Evolutionary conservation across 2,888 invertebrate species (phyloP).

Genomic region (Aethes cnicana): DNA sequence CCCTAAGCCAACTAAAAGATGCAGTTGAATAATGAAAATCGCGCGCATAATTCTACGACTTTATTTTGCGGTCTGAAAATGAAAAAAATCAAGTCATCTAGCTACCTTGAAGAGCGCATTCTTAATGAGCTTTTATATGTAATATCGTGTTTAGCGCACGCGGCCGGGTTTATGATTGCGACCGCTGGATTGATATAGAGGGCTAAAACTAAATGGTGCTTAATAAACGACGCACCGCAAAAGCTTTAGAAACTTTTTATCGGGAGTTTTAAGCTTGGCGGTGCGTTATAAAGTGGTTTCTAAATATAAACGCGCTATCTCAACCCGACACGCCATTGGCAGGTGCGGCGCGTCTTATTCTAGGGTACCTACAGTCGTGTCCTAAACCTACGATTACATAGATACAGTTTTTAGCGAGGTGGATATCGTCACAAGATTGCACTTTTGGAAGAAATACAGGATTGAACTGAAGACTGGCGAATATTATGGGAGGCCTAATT

Average conservation of each 20-base stretch:
- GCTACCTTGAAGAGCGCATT: constrained; percentile 1
- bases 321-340: constrained; percentile 72
- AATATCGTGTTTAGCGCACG: constrained; percentile 31
- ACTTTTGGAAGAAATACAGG: no score
- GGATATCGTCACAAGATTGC: no score
- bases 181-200: constrained; percentile 70
- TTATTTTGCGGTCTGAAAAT: constrained; percentile 15
- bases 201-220: constrained; percentile 74
- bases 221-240: constrained; percentile 73
- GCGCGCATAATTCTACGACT: background rate
- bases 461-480: no score
- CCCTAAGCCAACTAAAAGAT: no score
- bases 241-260: constrained; percentile 73
- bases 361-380: no score
- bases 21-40: background rate
- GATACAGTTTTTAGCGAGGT: no score
- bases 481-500: no score
- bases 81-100: constrained; percentile 6
- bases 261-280: constrained; percentile 71
- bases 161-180: constrained; percentile 37
- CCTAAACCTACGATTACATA: no score
- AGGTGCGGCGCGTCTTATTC: constrained; percentile 70
- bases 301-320: constrained; percentile 79
- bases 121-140: constrained; percentile 20
- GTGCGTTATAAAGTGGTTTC: constrained; percentile 80